Evolutionary conservation across 2,113 vertebrate species (phyloP), one percentile per base, ranked within the genome.

Genomic region (Pteruthius melanotis): DNA sequence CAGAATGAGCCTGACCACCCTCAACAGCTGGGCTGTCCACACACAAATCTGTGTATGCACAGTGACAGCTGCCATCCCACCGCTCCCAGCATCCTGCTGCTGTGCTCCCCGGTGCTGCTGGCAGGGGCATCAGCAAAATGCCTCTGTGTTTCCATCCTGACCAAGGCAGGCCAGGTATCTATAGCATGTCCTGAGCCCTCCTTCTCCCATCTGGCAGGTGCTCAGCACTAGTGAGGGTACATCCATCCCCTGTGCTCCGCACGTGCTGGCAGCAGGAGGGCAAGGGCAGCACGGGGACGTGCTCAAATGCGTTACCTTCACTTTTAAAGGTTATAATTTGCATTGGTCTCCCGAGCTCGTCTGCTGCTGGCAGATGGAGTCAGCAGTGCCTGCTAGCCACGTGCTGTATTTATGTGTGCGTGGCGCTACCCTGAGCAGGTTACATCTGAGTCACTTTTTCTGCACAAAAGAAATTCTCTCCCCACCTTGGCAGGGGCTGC

Each of bases 341-440:
- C 82, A 60, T 77, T 52, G 87, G 20, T 90, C 75, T 91, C 84
- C 66, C 0, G 5, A 90, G 90, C 75, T 91, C 5, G 2, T 50
- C 59, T 83, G 84, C 82, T 90, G 70, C 90, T 95, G 84, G 75
- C 90, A 95, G 87, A 83, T 93, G 84, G 82, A 94, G 45, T 60
- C 75, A 82, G 87, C 53, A 30, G 24, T 72, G 77, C 84, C 78
- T 87, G 57, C 33, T 75, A 78, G 35, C 81, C 63, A 33, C 0
- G 33, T 90, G 50, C 78, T 0, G 0, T 45, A 35, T 61, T 79
- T 77, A 10, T 52, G 45, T 70, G 37, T 59, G 72, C 0, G 0
- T 72, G 31, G 26, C 4, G 0, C 53, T 91, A 33, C 37, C 45
- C 26, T 42, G 59, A 85, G 54, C 42, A 28, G 66, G 45, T 70